These are phyloP conservation scores for Malthinus flaveolus DNA, from an alignment of 2,888 invertebrate species.

Conservation along the genomic window DNA sequence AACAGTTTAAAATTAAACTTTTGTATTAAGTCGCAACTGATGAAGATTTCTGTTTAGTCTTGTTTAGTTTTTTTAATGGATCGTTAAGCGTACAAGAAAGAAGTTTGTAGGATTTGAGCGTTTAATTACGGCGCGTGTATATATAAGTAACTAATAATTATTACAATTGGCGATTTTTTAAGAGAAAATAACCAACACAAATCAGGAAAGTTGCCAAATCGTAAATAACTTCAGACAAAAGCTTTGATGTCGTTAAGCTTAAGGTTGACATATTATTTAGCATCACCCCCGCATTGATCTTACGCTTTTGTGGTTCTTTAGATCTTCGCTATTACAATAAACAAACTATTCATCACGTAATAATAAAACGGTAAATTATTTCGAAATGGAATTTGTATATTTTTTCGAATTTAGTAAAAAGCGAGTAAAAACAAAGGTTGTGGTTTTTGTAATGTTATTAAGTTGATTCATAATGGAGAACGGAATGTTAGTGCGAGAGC, in stretches of 20 bases:
- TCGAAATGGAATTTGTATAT: not conserved
- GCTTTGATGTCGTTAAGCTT: constrained; percentile 35
- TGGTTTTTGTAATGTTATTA: not conserved
- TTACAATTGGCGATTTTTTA: constrained; percentile 22
- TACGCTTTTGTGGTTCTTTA: constrained; percentile 17
- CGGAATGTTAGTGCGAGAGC: constrained; percentile 18
- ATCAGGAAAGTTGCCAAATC: constrained; percentile 34
- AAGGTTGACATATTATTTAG: constrained; percentile 32
- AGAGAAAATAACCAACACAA: constrained; percentile 21
- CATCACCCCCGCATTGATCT: constrained; percentile 31
- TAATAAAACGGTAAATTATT: constrained; percentile 1
- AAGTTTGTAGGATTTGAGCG: too few relatives aligned
- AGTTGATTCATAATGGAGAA: constrained; percentile 13
- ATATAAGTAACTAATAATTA: constrained; percentile 22
- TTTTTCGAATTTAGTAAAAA: not conserved
- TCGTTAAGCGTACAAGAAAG: too few relatives aligned
- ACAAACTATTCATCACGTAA: constrained; percentile 3
- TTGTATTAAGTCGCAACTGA: too few relatives aligned
- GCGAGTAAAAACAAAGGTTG: constrained; percentile 4
- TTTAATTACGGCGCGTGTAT: too few relatives aligned
- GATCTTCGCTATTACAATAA: constrained; percentile 10
- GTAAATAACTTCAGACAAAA: constrained; percentile 31
- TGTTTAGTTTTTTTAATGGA: too few relatives aligned
- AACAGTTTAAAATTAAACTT: too few relatives aligned
- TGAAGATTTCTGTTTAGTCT: too few relatives aligned